phyloP scores from a whole-genome alignment of 2,888 invertebrate genomes.

The Rhagonycha lutea region DNA sequence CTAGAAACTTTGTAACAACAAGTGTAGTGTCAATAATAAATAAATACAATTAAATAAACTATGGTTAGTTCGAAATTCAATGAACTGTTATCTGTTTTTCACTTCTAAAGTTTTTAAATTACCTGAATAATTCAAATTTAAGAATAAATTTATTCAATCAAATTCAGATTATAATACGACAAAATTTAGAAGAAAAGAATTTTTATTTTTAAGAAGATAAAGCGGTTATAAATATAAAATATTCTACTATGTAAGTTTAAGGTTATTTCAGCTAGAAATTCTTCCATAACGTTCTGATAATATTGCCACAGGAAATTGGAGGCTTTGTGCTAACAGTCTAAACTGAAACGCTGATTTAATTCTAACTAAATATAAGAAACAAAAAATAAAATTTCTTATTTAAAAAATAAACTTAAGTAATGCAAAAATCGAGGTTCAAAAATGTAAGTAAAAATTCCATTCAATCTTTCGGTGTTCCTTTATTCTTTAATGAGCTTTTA shows the following conservation, averaged over 20 bases:
- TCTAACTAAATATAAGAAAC: background rate
- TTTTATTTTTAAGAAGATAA: background rate
- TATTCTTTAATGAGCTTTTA: background rate
- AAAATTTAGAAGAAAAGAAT: background rate
- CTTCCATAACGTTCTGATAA: background rate
- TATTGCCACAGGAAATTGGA: background rate
- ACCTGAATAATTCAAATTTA: too few species aligned
- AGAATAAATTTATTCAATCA: background rate
- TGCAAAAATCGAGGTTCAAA: background rate
- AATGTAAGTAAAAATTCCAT: background rate
- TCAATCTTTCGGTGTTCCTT: background rate
- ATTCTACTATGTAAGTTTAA: background rate
- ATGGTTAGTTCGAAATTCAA: background rate
- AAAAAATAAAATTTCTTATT: background rate
- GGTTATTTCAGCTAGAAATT: background rate
- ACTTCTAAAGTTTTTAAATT: too few species aligned
- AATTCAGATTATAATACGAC: background rate
- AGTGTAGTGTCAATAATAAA: background rate
- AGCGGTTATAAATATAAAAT: background rate
- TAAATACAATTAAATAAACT: background rate
- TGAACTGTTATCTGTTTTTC: too few species aligned
- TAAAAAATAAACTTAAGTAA: background rate
- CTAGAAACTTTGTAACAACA: background rate
- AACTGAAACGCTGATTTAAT: background rate
- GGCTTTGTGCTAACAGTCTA: background rate